These are phyloP conservation scores for Semotilus atromaculatus DNA, from an alignment of 2,797 vertebrate genomes.

Conservation along the genomic window DNA sequence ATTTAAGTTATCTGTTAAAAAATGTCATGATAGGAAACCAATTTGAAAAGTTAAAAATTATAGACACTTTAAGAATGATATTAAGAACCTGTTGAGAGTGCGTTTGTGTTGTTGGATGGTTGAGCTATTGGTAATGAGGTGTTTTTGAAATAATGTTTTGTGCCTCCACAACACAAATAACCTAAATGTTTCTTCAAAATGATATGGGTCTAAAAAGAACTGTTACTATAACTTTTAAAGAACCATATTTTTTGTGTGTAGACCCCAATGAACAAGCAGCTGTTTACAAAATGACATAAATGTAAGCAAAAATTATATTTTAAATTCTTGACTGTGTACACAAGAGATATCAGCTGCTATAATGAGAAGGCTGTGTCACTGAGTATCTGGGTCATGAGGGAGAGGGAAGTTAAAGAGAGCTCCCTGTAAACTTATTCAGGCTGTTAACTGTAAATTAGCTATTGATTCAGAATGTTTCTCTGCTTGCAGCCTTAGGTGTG, in stretches of 20 bases:
- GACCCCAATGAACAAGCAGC: background rate
- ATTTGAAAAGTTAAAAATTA: background rate
- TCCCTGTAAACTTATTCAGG: slow-evolving; percentile 15
- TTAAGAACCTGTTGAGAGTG: background rate
- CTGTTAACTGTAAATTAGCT: slow-evolving; percentile 16
- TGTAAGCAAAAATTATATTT: background rate
- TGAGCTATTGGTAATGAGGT: background rate
- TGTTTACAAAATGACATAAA: background rate
- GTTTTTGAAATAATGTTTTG: background rate
- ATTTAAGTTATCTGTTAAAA: background rate
- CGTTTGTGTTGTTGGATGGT: background rate
- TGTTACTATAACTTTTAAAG: background rate
- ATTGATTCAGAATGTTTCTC: background rate
- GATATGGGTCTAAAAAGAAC: background rate
- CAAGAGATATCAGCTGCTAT: background rate
- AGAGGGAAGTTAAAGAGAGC: slow-evolving; percentile 17
- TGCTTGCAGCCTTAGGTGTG: background rate
- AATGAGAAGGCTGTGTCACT: background rate
- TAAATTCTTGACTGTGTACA: background rate
- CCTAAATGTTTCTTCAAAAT: background rate
- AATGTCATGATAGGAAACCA: background rate
- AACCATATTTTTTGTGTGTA: background rate
- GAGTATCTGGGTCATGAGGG: slow-evolving; percentile 12
- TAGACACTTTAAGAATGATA: background rate
- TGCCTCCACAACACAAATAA: background rate